Evolutionary conservation across 30 jellyfish, hydroid and myxozoan genomes (phyloP), one percentile per base, ranked within the genome.

Genomic region (Clytia hemisphaerica): DNA sequence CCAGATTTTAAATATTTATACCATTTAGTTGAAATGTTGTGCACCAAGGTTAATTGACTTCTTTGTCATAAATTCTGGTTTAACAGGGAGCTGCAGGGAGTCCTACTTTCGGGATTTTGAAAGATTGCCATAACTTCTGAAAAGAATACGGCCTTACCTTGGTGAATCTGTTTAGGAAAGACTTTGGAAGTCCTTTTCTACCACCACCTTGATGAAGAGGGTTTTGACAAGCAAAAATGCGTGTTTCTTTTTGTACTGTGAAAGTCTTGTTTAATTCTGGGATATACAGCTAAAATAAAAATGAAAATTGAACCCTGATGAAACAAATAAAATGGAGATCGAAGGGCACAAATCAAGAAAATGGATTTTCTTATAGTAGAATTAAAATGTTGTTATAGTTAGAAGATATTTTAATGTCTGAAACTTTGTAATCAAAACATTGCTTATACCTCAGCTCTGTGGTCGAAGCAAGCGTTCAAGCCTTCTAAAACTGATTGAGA

Each of bases 401-500:
- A 16, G 31, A 53, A 12, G 18, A 42, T 12, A 10, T 42, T 42
- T 42, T n/a, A 15, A 7, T 51, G 14, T 21, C 30, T 19, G 45
- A 58, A 24, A 25, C 5, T 58, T 0, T 42, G 18, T 0, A 42
- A 21, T 12, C 14, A 42, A 12, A 12, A 12, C 14, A 42, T 12
- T 21, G 14, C 14, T 12, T 67, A 25, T 21, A 82, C 98, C 94
- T 90, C 95, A 34, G 85, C 95, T 71, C 99, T 40, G 62, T 92
- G 99, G 53, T 92, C 99, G 69, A 92, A 92, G 40, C 99, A 92
- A 2, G 99, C 95, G 58, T 92, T 92, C 61, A 92, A 72, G 37
- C 99, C 99, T 92, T 92, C 99, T n/a, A 92, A 82, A 15, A 92
- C 99, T 47, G 99, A 77, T 40, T 92, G 99, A 35, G 95, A 92